Base-by-base conservation (phyloP, 1,140 invertebrate genomes). In the Chrysopa pallens region DNA sequence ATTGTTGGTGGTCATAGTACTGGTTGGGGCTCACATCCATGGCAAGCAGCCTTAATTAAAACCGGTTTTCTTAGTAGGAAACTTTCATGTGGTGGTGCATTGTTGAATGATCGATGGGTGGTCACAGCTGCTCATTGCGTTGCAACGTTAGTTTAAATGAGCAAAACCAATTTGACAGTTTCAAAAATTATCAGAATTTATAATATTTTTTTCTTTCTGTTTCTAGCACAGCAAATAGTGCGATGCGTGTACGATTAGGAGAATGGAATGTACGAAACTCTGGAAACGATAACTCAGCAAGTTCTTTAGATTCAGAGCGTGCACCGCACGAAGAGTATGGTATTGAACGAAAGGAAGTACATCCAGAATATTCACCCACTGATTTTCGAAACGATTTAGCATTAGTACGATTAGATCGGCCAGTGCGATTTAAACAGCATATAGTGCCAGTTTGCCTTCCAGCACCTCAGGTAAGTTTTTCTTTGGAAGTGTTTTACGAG, bases 1-100 rank as follows among this genome's bases (percentile, higher is more conserved):
- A 92, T 94, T 46, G 88, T 94, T 1, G 89, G 89, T n/a, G 88
- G 88, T 1, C 82, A 89, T 50, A 81, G 84, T 36, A 80, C 86
- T 0, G 80, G 76, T 44, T 92, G 91, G 55, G 89, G 85, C 6
- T 84, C 83, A 33, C 87, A 92, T 68, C 89, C 89, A n/a, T 94
- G 88, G 88, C 87, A 92, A 70, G 89, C 84, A 14, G 89, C 89
- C 6, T 76, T 94, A 23, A 88, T 93, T 43, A 94, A 93, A 59
- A 84, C 84, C 27, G 84, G 84, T 29, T 92, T 92, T 53, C 63
- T 93, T 8, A 80, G 80, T 36, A 87, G 89, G 55, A 87, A 92
- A 54, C 71, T 93, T 3, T 85, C 87, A 2, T 93, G 89, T 56
- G 89, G 90, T 1, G 90, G 86, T 4, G 84, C 86, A 1, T 62